These are phyloP conservation scores for Pandemis heparana DNA, from an alignment of 2,888 invertebrate genomes.

Conservation along the genomic window DNA sequence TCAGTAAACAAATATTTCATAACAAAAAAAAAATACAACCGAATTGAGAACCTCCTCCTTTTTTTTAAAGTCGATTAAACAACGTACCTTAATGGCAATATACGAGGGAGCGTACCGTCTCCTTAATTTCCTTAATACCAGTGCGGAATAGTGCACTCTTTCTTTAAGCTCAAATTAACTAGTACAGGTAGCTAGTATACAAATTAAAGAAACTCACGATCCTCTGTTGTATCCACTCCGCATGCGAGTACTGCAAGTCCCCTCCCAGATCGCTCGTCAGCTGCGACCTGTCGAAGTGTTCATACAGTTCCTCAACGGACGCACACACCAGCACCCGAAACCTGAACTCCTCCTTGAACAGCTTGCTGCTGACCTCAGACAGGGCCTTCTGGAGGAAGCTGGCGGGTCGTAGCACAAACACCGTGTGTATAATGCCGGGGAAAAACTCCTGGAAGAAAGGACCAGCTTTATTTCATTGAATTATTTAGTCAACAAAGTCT, in stretches of 20 bases:
- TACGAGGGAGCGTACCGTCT: too few species aligned
- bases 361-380: slow-evolving; percentile 96
- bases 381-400: slow-evolving; percentile 98
- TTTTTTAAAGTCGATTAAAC: too few species aligned
- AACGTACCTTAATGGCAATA: too few species aligned
- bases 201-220: slow-evolving; percentile 87
- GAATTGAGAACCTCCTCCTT: too few species aligned
- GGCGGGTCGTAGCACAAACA: slow-evolving; percentile 96
- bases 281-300: slow-evolving; percentile 93
- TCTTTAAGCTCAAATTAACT: too few species aligned
- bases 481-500: too few species aligned
- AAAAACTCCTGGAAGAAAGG: slow-evolving; percentile 92
- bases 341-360: slow-evolving; percentile 96
- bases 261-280: slow-evolving; percentile 96
- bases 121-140: too few species aligned
- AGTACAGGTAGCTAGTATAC: too few species aligned
- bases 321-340: slow-evolving; percentile 96
- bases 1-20: too few species aligned
- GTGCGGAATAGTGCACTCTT: too few species aligned
- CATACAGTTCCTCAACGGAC: slow-evolving; percentile 93
- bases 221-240: slow-evolving; percentile 98
- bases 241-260: slow-evolving; percentile 94
- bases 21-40: too few species aligned
- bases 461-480: neutral
- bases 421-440: slow-evolving; percentile 96